These are phyloP conservation scores for Pangasius krempfi DNA, from an alignment of 2,797 vertebrate species.

Conservation along the genomic window DNA sequence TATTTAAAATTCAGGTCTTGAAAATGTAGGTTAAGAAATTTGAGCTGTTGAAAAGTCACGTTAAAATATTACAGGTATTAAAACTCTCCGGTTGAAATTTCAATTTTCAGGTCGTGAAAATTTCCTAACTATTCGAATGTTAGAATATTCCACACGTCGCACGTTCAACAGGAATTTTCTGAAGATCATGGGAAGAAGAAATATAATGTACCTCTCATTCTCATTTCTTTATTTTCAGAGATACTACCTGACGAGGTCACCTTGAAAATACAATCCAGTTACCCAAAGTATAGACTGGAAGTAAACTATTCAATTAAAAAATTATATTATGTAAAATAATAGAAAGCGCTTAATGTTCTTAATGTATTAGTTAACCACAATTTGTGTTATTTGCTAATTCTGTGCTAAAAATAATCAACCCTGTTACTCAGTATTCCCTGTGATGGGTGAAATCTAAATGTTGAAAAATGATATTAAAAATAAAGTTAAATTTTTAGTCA, in stretches of 20 bases:
- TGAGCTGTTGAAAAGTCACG: not conserved
- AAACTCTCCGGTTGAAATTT: not conserved
- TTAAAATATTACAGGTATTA: not conserved
- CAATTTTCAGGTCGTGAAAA: not conserved
- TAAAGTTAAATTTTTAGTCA: too few species aligned
- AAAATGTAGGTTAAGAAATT: not conserved
- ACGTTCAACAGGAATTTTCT: not conserved
- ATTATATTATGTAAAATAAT: not conserved
- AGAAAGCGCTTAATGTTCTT: not conserved
- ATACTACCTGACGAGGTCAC: not conserved
- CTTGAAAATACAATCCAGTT: not conserved
- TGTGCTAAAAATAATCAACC: not conserved
- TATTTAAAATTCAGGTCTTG: not conserved
- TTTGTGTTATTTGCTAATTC: not conserved
- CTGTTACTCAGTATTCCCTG: not conserved
- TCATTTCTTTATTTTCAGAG: not conserved
- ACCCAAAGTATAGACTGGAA: too few species aligned
- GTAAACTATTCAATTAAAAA: not conserved
- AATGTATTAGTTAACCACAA: not conserved
- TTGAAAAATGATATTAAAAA: too few species aligned
- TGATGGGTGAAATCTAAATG: not conserved
- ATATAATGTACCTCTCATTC: not conserved
- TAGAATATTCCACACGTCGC: not conserved
- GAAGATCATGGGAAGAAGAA: not conserved
- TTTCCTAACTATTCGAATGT: not conserved